Evolutionary conservation across 2,113 vertebrate species (phyloP), one percentile per base, ranked within the genome.

Genomic region (Leptocoma aspasia): DNA sequence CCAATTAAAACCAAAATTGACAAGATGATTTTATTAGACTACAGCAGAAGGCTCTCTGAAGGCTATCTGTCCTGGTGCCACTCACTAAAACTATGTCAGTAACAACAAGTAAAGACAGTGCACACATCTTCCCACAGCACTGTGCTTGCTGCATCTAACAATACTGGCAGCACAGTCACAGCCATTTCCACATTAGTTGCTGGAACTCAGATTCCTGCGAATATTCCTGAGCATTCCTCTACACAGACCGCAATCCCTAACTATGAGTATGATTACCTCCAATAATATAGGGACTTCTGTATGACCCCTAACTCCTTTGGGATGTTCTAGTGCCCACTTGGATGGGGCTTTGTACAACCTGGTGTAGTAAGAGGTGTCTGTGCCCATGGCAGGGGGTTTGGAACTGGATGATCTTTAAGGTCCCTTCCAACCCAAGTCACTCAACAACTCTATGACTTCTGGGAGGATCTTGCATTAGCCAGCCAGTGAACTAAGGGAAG

Each of bases 181-280:
- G 60, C 19, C 73, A 68, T 52, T 76, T 72, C 64, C 64, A 71
- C 20, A 50, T 33, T 1, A 57, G 11, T 1, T 35, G 28, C 56
- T 63, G 57, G 44, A 83, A 59, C 9, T 17, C 39, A 59, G 69
- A 53, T 21, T 41, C 24, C 64, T 63, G 26, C 10, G 3, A 10
- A 7, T 42, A 64, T n/a, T 56, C 61, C 37, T 75, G 70, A 6
- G 7, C 27, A 22, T 13, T 70, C 6, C 4, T 27, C 65, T 35
- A 44, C 0, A 0, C 19, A 77, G n/a, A 84, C 1, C 11, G 1
- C 20, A 64, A 44, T 41, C 21, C 18, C 35, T 44, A 79, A 27
- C 15, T 49, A 44, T 7, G 3, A 44, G 19, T n/a, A 60, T 4
- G 12, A 53, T 45, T 71, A 26, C 23, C 23, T 52, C n/a, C 12